Evolutionary conservation across 2,797 vertebrate genomes (phyloP), one percentile per base, ranked within the genome.

Genomic region (Amniataba percoides): DNA sequence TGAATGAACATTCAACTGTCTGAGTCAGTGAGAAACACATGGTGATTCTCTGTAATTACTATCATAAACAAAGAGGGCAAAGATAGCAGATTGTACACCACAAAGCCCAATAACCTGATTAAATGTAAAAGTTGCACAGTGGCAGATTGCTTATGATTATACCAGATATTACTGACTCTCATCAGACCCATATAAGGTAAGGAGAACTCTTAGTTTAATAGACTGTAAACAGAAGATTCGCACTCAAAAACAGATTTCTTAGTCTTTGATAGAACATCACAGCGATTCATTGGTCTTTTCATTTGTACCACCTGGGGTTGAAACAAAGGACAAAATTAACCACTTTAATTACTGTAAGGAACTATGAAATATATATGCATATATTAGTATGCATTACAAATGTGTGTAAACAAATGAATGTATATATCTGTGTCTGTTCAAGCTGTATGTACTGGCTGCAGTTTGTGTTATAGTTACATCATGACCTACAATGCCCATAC

Each of bases 1-100:
- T 70, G 18, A 71, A 64, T 72, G 45, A 79, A 65, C 39, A 71
- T 70, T 68, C 31, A 45, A 45, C 71, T 74, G 57, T 62, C 6
- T 3, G 40, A 64, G 53, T 85, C 43, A 68, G 34, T 66, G n/a
- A 48, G 21, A 69, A 78, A 77, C 40, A 65, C 12, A 51, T 43
- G 49, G 52, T 65, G 61, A 55, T 78, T 80, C 31, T 71, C 27
- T 65, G 39, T 66, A 72, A 73, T 77, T 59, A 61, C 62, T 16
- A 40, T 43, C 63, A 73, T 57, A 61, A 81, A 81, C 56, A 65
- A 66, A 61, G 16, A 61, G 12, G 15, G 4, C 9, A 64, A 59
- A 63, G 56, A 79, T 18, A 62, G 36, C 31, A 64, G 31, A 52
- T 69, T 69, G 49, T 48, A 43, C 10, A 31, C 21, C n/a, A 27